Conservation (phyloP, 1,140 invertebrate species). For the Sitobion miscanthi region DNA sequence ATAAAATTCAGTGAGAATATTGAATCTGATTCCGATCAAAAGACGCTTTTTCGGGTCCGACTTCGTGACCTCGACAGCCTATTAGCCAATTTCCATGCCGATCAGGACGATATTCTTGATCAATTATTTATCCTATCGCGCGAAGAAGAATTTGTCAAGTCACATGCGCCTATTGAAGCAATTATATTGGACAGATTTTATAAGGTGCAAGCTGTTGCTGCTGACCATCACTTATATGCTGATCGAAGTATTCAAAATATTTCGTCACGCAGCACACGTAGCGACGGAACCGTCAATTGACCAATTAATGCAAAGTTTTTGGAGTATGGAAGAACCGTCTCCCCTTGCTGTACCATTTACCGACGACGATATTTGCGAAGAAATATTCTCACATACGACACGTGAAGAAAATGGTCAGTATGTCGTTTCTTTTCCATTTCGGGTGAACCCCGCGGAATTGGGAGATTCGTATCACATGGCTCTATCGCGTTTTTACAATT, state of each 20-base stretch:
- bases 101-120: background rate
- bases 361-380: too few species aligned
- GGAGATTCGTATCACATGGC: background rate
- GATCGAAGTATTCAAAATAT: too few species aligned
- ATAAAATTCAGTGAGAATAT: too few species aligned
- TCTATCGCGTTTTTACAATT: background rate
- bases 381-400: background rate
- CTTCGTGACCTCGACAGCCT: background rate
- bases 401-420: background rate
- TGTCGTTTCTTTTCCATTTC: background rate
- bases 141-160: background rate
- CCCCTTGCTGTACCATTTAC: too few species aligned
- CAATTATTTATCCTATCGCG: background rate
- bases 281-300: background rate
- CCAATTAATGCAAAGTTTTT: background rate
- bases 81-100: background rate
- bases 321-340: background rate
- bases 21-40: background rate
- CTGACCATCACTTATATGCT: background rate
- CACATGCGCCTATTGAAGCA: background rate
- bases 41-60: background rate
- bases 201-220: background rate
- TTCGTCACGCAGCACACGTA: background rate
- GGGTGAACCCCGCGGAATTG: background rate
- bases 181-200: background rate